Percentiles rank a stretch among this genome's conserved stretches.
Evolutionary conservation across 2,797 vertebrate genomes (phyloP).

Genomic region (Gila robusta): DNA sequence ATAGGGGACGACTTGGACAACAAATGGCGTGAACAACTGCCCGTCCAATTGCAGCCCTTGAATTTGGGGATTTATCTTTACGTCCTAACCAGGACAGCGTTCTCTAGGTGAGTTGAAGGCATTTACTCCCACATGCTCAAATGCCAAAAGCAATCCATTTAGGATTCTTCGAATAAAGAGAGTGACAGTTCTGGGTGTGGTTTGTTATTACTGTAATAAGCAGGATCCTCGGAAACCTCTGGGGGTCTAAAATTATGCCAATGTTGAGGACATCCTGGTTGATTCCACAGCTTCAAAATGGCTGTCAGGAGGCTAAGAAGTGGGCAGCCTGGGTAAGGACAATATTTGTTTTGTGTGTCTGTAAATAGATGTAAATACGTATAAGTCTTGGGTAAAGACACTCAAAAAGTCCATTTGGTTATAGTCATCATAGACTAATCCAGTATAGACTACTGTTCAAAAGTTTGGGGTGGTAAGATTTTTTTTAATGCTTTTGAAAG

Average conservation of each 20-base stretch:
- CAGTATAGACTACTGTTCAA: background rate
- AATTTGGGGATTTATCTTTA: constrained; percentile 68
- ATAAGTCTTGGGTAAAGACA: background rate
- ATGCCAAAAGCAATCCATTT: background rate
- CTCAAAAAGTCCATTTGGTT: background rate
- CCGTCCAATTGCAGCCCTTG: constrained; percentile 53
- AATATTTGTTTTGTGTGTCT: background rate
- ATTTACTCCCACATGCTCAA: background rate
- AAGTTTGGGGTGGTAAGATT: background rate
- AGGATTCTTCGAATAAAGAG: background rate
- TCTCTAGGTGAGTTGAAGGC: constrained; percentile 69
- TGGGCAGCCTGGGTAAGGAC: constrained; percentile 73
- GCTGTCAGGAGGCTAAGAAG: constrained; percentile 62
- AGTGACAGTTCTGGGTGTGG: background rate
- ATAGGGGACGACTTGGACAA: constrained; percentile 87
- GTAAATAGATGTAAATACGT: background rate
- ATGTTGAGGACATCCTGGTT: constrained; percentile 70
- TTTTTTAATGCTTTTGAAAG: background rate
- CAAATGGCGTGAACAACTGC: constrained; percentile 64
- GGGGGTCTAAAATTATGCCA: constrained; percentile 62
- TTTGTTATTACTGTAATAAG: constrained; percentile 52
- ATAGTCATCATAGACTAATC: background rate
- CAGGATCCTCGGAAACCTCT: constrained; percentile 65
- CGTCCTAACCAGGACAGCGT: constrained; percentile 64
- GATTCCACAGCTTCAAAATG: constrained; percentile 55